Base-by-base conservation (phyloP, 2,888 invertebrate genomes). In the Drosophila helvetica region DNA sequence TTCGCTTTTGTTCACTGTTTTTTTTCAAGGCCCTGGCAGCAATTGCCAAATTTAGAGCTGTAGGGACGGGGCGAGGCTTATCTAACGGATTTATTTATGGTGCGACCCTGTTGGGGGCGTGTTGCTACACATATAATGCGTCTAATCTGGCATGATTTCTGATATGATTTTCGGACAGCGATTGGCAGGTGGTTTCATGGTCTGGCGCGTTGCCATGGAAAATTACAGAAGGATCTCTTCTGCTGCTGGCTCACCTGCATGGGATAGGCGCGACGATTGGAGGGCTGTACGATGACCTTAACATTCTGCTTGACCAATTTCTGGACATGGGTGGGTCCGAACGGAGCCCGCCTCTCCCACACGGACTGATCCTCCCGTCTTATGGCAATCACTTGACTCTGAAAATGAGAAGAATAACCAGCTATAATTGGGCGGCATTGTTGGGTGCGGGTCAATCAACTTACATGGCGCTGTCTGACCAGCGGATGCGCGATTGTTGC, bases 251-350 rank as follows among this genome's bases (percentile, higher is more conserved):
- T 85, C 71, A 94, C 96, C 94, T 98, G 98, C 95, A 99, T 98
- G 1, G 99, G 99, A 92, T 99, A 99, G 0, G 99, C 98, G 54
- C 99, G 93, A 74, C 99, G 93, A 92, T 99, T 99, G 64, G 99
- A 99, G 0, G 99, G 99, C 90, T 99, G 99, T 0, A 99, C 98
- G 54, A 99, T 96, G 54, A 99, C 99, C 92, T 96, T 97, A 48
- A 98, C 96, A 3, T 98, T 98, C 80, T 95, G 94, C 77, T 96
- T 94, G 22, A 97, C 96, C 79, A 99, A 93, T 77, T 96, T 95
- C 81, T 96, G 95, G 8, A 99, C 99, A 90, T 99, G 98, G 25
- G 94, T 92, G 0, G 99, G 99, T 0, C 98, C 96, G 75, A 99
- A 95, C 0, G 99, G 98, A 0, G 99, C 99, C 69, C 99, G 93